Evolutionary conservation across 2,113 vertebrate species (phyloP), one percentile per base, ranked within the genome.

Genomic region (Fulmarus glacialis): DNA sequence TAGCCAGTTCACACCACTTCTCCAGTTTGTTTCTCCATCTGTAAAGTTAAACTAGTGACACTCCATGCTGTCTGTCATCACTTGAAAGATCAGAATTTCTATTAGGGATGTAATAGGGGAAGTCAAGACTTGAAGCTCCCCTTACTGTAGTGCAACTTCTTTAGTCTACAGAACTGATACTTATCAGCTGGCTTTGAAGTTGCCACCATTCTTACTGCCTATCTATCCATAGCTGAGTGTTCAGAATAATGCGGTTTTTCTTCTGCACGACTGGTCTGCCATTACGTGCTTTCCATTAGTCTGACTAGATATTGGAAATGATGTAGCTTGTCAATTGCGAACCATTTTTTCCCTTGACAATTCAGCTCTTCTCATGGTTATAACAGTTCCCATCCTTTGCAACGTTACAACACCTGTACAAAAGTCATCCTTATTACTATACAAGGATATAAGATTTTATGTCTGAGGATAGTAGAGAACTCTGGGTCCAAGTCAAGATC

Each of bases 401-500:
- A 66, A 21, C 0, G 0, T 86, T 60, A 52, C 3, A 15, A 36
- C 47, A 60, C 30, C 6, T 75, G 10, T 47, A 29, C 30, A 30
- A 43, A 89, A 58, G 17, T 48, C 13, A 58, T 42, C 50, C 34
- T 89, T 89, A 11, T 36, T 73, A 32, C 12, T 75, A 5, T 40
- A 52, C 53, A 47, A 91, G 18, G 4, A n/a, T 64, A 10, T 78
- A 52, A 43, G 64, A 42, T 62, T 74, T 58, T 36, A 8, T 43
- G 27, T 36, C 36, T 56, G 36, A 64, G 34, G 18, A 53, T 19
- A 77, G 18, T 40, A 30, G 77, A 85, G 56, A 72, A 43, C 45
- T 74, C 60, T 67, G 60, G 3, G 8, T 91, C 6, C 34, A 26
- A 32, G 34, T 52, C 34, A 60, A 29, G 19, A 63, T 29, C 2